Evolutionary conservation across 2,888 invertebrate species (phyloP).

Genomic region (Caenorhabditis sp.): DNA sequence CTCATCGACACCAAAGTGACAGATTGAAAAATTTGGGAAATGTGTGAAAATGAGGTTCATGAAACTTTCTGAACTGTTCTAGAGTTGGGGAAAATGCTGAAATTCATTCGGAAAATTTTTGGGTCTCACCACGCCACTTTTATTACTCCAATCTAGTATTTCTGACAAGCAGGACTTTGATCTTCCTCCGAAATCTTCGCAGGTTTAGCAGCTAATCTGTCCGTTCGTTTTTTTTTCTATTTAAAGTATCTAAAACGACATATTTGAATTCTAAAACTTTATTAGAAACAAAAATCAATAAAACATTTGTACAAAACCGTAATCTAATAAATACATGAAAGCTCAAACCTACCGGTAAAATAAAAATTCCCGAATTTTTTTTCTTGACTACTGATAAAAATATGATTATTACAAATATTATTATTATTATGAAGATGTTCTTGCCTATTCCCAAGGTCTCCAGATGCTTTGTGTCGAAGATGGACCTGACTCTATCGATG

Average conservation of each 20-base stretch:
- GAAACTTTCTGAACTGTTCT: too few relatives aligned
- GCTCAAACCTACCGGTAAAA: not conserved
- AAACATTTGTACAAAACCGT: not conserved
- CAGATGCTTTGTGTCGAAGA: conserved; percentile 6
- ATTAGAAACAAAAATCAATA: not conserved
- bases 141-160: too few relatives aligned
- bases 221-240: not conserved
- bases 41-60: too few relatives aligned
- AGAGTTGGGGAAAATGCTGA: too few relatives aligned
- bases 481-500: conserved; percentile 28
- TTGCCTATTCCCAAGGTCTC: conserved; percentile 21
- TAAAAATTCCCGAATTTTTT: not conserved
- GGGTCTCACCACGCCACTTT: too few relatives aligned
- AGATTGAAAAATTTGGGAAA: too few relatives aligned
- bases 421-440: not conserved
- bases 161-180: too few relatives aligned
- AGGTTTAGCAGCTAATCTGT: not conserved
- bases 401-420: not conserved
- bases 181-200: too few relatives aligned
- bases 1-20: not conserved
- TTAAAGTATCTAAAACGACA: not conserved
- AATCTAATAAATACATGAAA: not conserved
- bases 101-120: too few relatives aligned
- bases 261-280: not conserved
- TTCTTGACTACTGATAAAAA: too few relatives aligned